A percentile compares a stretch with the other conserved stretches of the same genome.
phyloP scores from a whole-genome alignment of 2,888 invertebrate species.

The Ypsolopha scabrella region DNA sequence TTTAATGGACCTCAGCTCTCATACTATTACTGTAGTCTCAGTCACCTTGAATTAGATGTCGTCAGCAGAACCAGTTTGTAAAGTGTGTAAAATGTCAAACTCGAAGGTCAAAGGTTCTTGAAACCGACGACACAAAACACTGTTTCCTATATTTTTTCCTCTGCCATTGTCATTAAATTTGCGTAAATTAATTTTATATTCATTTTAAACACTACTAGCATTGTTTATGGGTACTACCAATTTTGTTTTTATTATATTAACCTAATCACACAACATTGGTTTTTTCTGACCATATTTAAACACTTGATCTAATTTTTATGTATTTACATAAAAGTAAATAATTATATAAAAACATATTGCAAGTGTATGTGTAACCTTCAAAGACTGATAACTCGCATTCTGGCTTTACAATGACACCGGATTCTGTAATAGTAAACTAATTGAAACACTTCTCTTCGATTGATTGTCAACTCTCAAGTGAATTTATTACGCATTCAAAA shows the following conservation, averaged over 20 bases:
- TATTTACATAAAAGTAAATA: too few species aligned
- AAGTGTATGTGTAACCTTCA: too few species aligned
- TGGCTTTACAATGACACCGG: conserved; percentile 13
- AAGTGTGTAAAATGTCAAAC: conserved; percentile 35
- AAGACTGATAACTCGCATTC: too few species aligned
- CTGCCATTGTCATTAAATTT: background rate
- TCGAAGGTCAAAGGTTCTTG: conserved; percentile 41
- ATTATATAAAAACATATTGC: too few species aligned
- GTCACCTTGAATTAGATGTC: conserved; percentile 9
- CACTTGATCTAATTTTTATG: too few species aligned
- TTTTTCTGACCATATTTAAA: too few species aligned
- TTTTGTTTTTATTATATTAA: too few species aligned
- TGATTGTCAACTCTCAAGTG: background rate
- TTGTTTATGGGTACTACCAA: too few species aligned
- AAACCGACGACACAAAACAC: conserved; percentile 31
- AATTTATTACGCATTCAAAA: too few species aligned
- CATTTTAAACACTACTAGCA: too few species aligned
- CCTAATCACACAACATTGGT: too few species aligned
- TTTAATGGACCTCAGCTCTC: conserved; percentile 10
- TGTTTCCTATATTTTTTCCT: conserved; percentile 15
- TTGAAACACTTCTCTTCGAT: conserved; percentile 13
- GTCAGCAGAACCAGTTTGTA: conserved; percentile 33
- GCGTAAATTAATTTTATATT: background rate
- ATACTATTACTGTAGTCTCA: conserved; percentile 12
- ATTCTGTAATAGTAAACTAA: conserved; percentile 22